Base-by-base conservation (phyloP, 2,797 vertebrate species). In the Gambusia yucatana region DNA sequence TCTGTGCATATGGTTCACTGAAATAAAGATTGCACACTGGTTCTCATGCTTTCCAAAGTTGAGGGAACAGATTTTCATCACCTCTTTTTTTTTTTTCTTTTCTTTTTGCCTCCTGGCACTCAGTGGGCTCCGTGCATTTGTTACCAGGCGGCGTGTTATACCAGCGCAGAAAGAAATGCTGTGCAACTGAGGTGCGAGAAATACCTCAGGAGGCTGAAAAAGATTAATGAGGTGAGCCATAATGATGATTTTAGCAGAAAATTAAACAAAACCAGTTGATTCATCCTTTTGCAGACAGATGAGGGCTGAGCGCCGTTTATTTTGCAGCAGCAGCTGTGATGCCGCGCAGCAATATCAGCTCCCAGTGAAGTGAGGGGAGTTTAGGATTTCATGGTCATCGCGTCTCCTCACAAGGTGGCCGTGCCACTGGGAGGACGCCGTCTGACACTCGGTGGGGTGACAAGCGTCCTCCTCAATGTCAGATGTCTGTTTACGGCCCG, bases 91-190 rank as follows among this genome's bases (percentile, higher is more conserved):
- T 47, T 50, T 43, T 44, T 46, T 46, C 43, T 11, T 67, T 36
- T 43, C 10, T 69, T 43, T 69, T 44, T 44, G 41, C 65, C 65
- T 44, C 11, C 39, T 44, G 39, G 41, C 65, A 43, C 22, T 69
- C 65, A 43, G 39, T 69, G 41, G 65, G 11, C 36, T 41, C 63
- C 9, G 86, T 90, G 88, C 92, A 95, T 95, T 93, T 82, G 93
- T 95, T 95, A 94, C 80, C 17, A 70, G 86, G 78, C 74, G 90
- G 92, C 92, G 87, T 87, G 93, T 93, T 94, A 93, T 93, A 94
- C 91, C 89, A 89, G 78, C 87, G 85, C 70, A 84, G 78, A 87
- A 81, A 81, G 83, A 81, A 84, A 83, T 73, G 41, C 84, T 81
- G 76, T 78, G 82, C 78, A 80, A 81, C 76, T 67, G 71, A 88